These are phyloP conservation scores for Apodemia mormo DNA, from an alignment of 2,888 invertebrate species.

Conservation along the genomic window DNA sequence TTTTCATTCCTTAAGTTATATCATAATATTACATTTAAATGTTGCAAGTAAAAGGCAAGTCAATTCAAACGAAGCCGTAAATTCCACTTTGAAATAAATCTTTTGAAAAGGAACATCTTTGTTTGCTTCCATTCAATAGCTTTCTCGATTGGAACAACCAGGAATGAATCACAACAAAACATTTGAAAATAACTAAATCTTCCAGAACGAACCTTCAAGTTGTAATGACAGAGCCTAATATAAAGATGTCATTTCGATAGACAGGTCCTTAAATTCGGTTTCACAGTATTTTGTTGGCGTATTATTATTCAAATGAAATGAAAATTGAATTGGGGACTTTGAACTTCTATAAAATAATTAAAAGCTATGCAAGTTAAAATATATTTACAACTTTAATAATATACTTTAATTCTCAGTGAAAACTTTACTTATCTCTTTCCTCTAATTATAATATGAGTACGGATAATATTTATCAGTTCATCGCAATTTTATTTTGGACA, in stretches of 20 bases:
- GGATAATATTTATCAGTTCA: too few relatives aligned
- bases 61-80: too few relatives aligned
- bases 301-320: neutral
- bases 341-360: neutral
- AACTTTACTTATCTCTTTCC: too few relatives aligned
- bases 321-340: neutral
- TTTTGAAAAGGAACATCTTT: too few relatives aligned
- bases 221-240: neutral
- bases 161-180: neutral
- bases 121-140: neutral
- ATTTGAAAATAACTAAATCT: neutral
- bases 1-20: too few relatives aligned
- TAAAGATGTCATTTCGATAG: neutral
- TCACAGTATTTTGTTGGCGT: neutral
- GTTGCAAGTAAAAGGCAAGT: too few relatives aligned
- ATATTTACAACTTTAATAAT: too few relatives aligned
- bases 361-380: neutral
- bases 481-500: too few relatives aligned
- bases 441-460: too few relatives aligned
- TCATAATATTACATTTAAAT: too few relatives aligned
- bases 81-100: too few relatives aligned
- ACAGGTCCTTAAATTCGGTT: neutral
- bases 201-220: neutral
- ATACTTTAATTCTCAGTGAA: too few relatives aligned
- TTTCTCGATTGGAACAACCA: neutral